Percentiles rank a stretch among this genome's conserved stretches.
Evolutionary conservation across 2,888 invertebrate species (phyloP).

Genomic region (Oligia latruncula): DNA sequence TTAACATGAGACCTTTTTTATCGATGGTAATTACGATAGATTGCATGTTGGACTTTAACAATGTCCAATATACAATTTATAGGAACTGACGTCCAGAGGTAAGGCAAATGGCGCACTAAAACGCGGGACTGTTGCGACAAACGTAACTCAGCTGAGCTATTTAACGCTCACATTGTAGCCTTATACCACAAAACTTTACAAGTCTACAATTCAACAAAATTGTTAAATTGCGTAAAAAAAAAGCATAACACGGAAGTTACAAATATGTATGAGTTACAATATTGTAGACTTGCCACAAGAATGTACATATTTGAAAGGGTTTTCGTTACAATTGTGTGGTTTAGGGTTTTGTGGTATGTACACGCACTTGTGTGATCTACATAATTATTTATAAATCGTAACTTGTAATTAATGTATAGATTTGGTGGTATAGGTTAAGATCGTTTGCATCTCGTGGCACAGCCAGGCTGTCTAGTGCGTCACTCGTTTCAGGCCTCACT

Average conservation of each 20-base stretch:
- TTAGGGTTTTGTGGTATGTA: background rate
- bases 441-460: background rate
- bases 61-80: slow-evolving; percentile 42
- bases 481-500: slow-evolving; percentile 17
- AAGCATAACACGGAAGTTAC: background rate
- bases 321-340: background rate
- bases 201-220: background rate
- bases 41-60: slow-evolving; percentile 30
- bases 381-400: background rate
- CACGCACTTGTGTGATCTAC: background rate
- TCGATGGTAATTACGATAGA: slow-evolving; percentile 36
- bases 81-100: slow-evolving; percentile 40
- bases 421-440: background rate
- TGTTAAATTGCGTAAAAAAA: no score
- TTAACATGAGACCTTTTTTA: slow-evolving; percentile 26
- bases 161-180: slow-evolving; percentile 16
- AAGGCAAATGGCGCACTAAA: slow-evolving; percentile 11
- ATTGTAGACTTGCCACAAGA: background rate
- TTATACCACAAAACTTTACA: background rate
- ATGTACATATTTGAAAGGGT: background rate
- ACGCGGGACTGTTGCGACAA: background rate
- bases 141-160: background rate
- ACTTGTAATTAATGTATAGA: background rate
- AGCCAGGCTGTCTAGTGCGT: slow-evolving; percentile 2
- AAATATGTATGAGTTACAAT: background rate